Conservation (phyloP, 30 jellyfish, hydroid and myxozoan species). For the Cassiopea xamachana region DNA sequence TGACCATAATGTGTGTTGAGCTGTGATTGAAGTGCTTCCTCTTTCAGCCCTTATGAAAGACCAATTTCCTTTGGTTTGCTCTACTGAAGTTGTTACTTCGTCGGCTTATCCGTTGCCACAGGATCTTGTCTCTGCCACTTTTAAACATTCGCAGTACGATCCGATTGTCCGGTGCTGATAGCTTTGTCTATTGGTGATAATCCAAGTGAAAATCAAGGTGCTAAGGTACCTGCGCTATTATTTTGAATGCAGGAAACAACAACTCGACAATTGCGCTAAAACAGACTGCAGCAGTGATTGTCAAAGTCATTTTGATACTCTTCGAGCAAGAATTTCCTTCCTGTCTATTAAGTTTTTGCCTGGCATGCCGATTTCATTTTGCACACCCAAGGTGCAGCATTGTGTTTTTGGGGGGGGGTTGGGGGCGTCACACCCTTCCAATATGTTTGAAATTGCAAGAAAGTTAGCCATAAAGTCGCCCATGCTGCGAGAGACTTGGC, state of each 20-base stretch:
- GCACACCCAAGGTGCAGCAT: no score
- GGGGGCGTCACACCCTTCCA: no score
- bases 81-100: neutral
- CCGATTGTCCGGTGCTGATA: neutral
- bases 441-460: no score
- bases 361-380: neutral
- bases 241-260: conserved; percentile 3
- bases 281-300: neutral
- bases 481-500: no score
- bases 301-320: neutral
- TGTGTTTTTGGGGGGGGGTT: no score
- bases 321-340: neutral
- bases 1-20: neutral
- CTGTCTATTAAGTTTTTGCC: neutral
- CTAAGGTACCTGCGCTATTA: neutral
- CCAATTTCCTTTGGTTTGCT: conserved; percentile 8
- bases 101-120: neutral
- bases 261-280: neutral
- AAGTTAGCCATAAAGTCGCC: no score
- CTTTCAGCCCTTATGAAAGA: neutral
- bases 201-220: conserved; percentile 3
- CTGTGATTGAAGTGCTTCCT: neutral
- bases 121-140: neutral
- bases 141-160: neutral
- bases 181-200: conserved; percentile 3